phyloP scores from a whole-genome alignment of 2,113 vertebrate species.

The Chloropsis cyanopogon region DNA sequence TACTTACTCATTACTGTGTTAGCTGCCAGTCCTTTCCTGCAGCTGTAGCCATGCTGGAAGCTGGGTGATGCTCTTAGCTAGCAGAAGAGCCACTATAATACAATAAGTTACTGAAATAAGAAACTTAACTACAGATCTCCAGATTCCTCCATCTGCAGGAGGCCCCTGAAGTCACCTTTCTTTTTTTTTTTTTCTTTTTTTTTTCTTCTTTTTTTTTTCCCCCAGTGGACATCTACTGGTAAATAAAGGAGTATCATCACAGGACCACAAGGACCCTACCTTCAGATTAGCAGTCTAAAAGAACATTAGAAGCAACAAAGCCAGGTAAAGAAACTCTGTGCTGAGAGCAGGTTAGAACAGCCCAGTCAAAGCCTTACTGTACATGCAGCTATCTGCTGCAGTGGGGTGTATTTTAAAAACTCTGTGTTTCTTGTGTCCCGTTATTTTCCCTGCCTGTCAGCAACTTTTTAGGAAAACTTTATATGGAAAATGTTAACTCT shows the following conservation, averaged over 20 bases:
- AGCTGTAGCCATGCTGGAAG: slow-evolving; percentile 36
- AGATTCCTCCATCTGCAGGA: not conserved
- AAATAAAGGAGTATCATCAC: not conserved
- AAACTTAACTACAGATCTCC: not conserved
- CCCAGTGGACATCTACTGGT: not conserved
- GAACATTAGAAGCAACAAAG: not conserved
- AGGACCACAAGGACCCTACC: not conserved
- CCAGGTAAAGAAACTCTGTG: not conserved
- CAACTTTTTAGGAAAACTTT: not conserved
- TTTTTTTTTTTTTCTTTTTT: not conserved
- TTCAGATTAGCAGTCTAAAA: not conserved
- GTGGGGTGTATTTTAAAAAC: not conserved
- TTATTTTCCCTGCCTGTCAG: not conserved
- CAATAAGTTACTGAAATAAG: not conserved
- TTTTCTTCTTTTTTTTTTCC: no score
- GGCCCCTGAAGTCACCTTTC: not conserved
- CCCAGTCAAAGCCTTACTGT: not conserved
- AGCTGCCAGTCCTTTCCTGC: slow-evolving; percentile 39
- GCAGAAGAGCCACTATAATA: not conserved
- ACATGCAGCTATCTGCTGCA: not conserved
- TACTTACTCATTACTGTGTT: slow-evolving; percentile 32
- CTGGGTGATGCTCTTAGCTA: slow-evolving; percentile 10
- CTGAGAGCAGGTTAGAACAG: not conserved
- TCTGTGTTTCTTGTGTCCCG: not conserved
- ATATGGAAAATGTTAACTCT: not conserved